phyloP scores from a whole-genome alignment of 2,113 vertebrate species.

The Laterallus jamaicensis region DNA sequence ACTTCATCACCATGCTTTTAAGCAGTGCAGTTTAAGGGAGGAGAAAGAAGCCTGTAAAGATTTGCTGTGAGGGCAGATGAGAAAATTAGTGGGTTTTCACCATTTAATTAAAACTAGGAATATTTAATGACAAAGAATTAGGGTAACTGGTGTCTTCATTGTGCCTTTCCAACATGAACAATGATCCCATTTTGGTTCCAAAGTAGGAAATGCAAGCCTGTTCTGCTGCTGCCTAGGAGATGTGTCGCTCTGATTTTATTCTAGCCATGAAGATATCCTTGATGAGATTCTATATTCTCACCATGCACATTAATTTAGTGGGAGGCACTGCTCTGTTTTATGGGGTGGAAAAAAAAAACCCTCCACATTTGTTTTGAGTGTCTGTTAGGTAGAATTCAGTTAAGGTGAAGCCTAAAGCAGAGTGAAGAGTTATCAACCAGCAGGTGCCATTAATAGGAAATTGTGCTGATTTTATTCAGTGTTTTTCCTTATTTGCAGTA shows the following conservation, averaged over 20 bases:
- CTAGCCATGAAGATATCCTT: conserved; percentile 4
- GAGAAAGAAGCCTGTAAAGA: background rate
- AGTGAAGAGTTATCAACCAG: conserved; percentile 15
- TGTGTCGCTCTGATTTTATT: background rate
- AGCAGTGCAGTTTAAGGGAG: background rate
- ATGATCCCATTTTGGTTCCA: background rate
- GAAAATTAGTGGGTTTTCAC: background rate
- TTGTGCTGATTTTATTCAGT: conserved; percentile 58
- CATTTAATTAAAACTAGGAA: background rate
- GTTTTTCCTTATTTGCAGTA: conserved; percentile 63
- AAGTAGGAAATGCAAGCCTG: background rate
- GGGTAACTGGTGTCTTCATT: background rate
- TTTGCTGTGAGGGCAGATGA: background rate
- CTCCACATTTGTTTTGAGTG: background rate
- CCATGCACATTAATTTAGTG: conserved; percentile 48
- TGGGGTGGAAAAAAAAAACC: background rate
- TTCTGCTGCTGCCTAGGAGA: background rate
- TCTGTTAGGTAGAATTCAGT: conserved; percentile 7
- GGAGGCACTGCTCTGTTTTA: conserved; percentile 22
- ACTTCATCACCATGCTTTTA: background rate
- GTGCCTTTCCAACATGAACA: background rate
- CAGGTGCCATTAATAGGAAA: conserved; percentile 42
- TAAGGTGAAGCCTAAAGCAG: conserved; percentile 12
- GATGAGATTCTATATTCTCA: conserved; percentile 12
- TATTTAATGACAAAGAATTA: background rate